Percentiles rank a stretch among this genome's conserved stretches.
Conservation (phyloP, 2,888 invertebrate genomes). For the Apeira syringaria region DNA sequence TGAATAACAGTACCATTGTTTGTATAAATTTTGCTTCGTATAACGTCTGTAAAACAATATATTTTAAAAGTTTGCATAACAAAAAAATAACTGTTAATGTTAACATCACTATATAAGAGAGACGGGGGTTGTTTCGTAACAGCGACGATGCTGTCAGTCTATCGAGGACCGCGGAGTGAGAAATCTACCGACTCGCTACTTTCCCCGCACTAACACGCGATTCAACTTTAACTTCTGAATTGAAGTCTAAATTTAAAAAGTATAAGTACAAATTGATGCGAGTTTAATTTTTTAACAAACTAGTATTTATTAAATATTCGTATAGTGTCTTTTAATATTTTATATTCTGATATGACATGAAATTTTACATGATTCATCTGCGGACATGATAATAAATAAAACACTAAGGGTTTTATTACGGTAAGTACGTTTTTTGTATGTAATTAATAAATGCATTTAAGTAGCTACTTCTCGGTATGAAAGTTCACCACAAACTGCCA, state of each 20-base stretch:
- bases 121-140: slow-evolving; percentile 56
- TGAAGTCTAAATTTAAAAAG: slow-evolving; percentile 15
- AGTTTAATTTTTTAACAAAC: too few relatives aligned
- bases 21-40: too few relatives aligned
- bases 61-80: too few relatives aligned
- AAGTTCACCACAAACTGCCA: not conserved
- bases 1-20: too few relatives aligned
- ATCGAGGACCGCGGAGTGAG: slow-evolving; percentile 53
- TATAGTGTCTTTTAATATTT: slow-evolving; percentile 1
- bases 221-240: slow-evolving; percentile 15
- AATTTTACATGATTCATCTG: not conserved
- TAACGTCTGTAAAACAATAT: too few relatives aligned
- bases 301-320: too few relatives aligned
- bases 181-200: slow-evolving; percentile 65
- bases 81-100: too few relatives aligned
- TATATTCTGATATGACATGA: not conserved
- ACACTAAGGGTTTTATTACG: slow-evolving; percentile 9
- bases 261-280: too few relatives aligned
- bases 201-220: slow-evolving; percentile 61
- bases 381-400: slow-evolving; percentile 19
- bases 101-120: slow-evolving; percentile 47
- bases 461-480: slow-evolving; percentile 12
- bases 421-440: slow-evolving; percentile 19
- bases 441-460: too few relatives aligned
- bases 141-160: slow-evolving; percentile 57